Evolutionary conservation across 2,113 vertebrate genomes (phyloP), one percentile per base, ranked within the genome.

Genomic region (Colossoma macropomum): DNA sequence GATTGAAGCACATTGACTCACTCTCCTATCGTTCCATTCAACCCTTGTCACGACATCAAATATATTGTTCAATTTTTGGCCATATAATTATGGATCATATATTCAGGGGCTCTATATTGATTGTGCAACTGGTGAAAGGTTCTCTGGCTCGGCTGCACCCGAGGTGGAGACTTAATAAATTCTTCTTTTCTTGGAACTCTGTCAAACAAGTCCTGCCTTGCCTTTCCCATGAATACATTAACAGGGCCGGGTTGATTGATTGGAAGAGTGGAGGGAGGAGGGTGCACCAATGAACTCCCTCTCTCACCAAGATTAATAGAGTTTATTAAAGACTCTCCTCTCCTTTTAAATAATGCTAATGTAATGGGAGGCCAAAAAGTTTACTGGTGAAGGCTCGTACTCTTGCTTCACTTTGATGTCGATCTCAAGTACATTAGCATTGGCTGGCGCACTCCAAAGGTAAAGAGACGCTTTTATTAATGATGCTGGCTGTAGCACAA

Each of bases 291-390:
- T 93, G 91, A 92, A 93, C 91, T 88, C 81, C 88, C 91, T 93
- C 91, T 91, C 90, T 89, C 65, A 84, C 91, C 87, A 92, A 93
- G 94, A 95, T 94, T 94, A 95, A 95, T 94, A 93, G 93, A 94
- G 92, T 95, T 95, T 95, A 95, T 95, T 94, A 94, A 86, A 93
- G 82, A 92, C 92, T 93, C 89, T 92, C 88, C 88, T 91, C 89
- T 93, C 90, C 87, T 91, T 92, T 93, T 94, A 91, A 92, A 93
- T 93, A 93, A 93, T 93, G 91, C 88, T 92, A 92, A 93, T 93
- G 94, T 92, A 92, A 92, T 92, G 88, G 87, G 82, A 89, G 90
- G 86, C 74, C 82, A 87, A 90, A 87, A 89, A 89, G 86, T 91
- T 88, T 91, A 87, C 91, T 88, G 89, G 89, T 87, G 87, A 91